Evolutionary conservation across 2,797 vertebrate genomes (phyloP).

Genomic region (Sebastes wilsoni): DNA sequence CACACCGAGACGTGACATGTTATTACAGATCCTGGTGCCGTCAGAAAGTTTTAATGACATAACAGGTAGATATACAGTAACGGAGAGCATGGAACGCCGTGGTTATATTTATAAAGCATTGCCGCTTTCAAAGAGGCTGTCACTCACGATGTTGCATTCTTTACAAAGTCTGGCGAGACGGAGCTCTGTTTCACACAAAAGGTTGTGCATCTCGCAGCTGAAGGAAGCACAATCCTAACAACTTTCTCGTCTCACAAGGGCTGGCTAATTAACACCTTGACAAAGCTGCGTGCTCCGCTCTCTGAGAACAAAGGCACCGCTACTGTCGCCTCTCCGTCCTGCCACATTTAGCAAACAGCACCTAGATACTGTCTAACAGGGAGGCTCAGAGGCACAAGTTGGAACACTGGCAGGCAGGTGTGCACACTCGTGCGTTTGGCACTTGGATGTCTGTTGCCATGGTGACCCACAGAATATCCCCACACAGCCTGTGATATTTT

Average conservation of each 20-base stretch:
- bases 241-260: conserved; percentile 50
- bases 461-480: conserved; percentile 76
- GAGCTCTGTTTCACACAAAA: conserved; percentile 47
- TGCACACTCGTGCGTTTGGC: conserved; percentile 56
- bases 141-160: conserved; percentile 37
- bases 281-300: conserved; percentile 33
- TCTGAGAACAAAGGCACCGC: conserved; percentile 57
- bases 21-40: not conserved
- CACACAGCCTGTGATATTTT: conserved; percentile 68
- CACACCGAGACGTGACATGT: not conserved
- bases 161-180: conserved; percentile 37
- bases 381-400: conserved; percentile 53
- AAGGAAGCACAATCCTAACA: conserved; percentile 46
- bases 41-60: conserved; percentile 26
- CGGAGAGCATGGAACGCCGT: not conserved
- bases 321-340: conserved; percentile 53
- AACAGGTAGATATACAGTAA: conserved; percentile 15
- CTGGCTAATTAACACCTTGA: conserved; percentile 75
- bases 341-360: conserved; percentile 57
- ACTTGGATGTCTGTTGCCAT: conserved; percentile 81
- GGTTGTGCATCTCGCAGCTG: conserved; percentile 47
- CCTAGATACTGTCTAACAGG: conserved; percentile 52
- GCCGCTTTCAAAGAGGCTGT: conserved; percentile 34
- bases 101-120: conserved; percentile 14
- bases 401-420: conserved; percentile 69